These are phyloP conservation scores for Noctua comes DNA, from an alignment of 2,888 invertebrate species.

Conservation along the genomic window DNA sequence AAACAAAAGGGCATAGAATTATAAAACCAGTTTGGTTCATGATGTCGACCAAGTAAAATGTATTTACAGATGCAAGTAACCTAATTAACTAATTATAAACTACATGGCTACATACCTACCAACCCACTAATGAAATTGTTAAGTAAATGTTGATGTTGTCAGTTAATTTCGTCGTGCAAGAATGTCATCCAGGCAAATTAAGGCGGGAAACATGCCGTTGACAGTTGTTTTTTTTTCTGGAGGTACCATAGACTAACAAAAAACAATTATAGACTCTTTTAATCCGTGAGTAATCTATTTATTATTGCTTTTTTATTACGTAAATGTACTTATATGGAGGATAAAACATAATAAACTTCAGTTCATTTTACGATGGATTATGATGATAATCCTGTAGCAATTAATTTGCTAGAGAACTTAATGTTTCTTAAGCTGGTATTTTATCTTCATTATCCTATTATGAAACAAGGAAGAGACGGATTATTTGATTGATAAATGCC, in stretches of 20 bases:
- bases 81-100: slow-evolving; percentile 31
- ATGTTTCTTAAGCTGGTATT: slow-evolving; percentile 50
- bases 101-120: slow-evolving; percentile 15
- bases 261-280: background rate
- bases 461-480: slow-evolving; percentile 35
- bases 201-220: slow-evolving; percentile 21
- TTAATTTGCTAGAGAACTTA: slow-evolving; percentile 56
- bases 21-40: background rate
- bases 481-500: slow-evolving; percentile 42
- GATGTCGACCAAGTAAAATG: background rate
- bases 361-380: slow-evolving; percentile 53
- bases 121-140: slow-evolving; percentile 42
- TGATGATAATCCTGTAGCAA: slow-evolving; percentile 57
- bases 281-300: slow-evolving; percentile 15
- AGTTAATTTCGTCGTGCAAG: slow-evolving; percentile 25
- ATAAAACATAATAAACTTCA: slow-evolving; percentile 38
- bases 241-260: slow-evolving; percentile 4
- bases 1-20: slow-evolving; percentile 81
- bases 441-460: slow-evolving; percentile 57
- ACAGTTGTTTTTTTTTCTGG: slow-evolving; percentile 17
- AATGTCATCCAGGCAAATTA: slow-evolving; percentile 42
- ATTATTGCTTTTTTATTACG: slow-evolving; percentile 9
- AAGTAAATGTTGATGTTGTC: slow-evolving; percentile 31
- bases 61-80: background rate
- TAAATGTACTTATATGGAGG: slow-evolving; percentile 23